Evolutionary conservation across 2,113 vertebrate genomes (phyloP).

Genomic region (Psilopsiagon aymara): DNA sequence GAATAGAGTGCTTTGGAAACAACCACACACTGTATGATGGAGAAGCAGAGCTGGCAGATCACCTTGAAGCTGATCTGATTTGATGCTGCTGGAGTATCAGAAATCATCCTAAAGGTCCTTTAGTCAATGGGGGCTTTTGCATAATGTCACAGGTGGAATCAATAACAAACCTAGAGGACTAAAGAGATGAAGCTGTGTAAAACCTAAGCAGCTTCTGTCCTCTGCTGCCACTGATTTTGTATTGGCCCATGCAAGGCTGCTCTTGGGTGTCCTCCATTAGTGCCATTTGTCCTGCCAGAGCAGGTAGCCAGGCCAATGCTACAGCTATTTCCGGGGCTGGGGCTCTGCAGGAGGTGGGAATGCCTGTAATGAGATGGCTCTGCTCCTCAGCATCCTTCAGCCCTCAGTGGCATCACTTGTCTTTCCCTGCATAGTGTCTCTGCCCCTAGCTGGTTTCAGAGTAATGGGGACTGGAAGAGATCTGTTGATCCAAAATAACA

Average conservation of each 20-base stretch:
- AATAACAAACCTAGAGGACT: background rate
- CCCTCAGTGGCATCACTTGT: background rate
- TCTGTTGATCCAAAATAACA: background rate
- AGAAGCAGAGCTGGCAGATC: background rate
- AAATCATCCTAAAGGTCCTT: background rate
- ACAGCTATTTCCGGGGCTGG: rapidly evolving
- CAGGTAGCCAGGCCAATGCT: background rate
- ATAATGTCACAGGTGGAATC: background rate
- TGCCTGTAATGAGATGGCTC: rapidly evolving
- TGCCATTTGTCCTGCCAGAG: background rate
- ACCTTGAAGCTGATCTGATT: conserved; percentile 15
- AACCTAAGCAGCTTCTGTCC: background rate
- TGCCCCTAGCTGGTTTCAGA: background rate
- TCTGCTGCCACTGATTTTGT: background rate
- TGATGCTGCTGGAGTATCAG: background rate
- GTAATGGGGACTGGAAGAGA: background rate
- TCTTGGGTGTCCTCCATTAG: background rate
- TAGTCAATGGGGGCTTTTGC: background rate
- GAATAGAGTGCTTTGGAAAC: background rate
- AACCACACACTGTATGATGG: background rate
- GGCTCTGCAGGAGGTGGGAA: background rate
- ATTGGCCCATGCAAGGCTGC: background rate
- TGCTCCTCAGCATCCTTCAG: background rate
- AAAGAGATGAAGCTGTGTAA: background rate
- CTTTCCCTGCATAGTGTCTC: background rate